These are phyloP conservation scores for Catocala nupta DNA, from an alignment of 2,888 invertebrate genomes.

Conservation along the genomic window DNA sequence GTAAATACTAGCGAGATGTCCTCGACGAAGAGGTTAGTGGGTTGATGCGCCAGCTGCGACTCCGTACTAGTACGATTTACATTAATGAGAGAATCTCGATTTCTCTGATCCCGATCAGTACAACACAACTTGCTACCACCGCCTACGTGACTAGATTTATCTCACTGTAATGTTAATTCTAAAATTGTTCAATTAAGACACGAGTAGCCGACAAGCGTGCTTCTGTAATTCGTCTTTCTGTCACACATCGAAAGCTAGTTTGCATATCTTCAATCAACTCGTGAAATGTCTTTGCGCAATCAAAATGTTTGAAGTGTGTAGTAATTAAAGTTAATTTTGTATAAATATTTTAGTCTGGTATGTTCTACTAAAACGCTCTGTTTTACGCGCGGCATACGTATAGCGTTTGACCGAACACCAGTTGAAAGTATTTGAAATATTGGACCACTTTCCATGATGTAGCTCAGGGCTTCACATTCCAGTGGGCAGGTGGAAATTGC, in stretches of 20 bases:
- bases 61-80: constrained; percentile 68
- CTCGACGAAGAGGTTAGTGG: constrained; percentile 76
- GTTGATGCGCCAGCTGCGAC: constrained; percentile 69
- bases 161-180: constrained; percentile 59
- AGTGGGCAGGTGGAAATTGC: constrained; percentile 72
- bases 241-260: constrained; percentile 46
- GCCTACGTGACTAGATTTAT: constrained; percentile 67
- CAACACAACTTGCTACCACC: constrained; percentile 65
- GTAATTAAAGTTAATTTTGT: constrained; percentile 17
- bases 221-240: constrained; percentile 54
- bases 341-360: constrained; percentile 8
- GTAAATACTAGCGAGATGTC: constrained; percentile 55
- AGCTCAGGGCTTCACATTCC: constrained; percentile 69
- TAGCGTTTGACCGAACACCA: constrained; percentile 35
- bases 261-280: constrained; percentile 52
- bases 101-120: constrained; percentile 74
- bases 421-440: constrained; percentile 70
- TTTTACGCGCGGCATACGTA: constrained; percentile 11
- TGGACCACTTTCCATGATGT: constrained; percentile 74
- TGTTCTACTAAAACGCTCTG: constrained; percentile 4
- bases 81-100: constrained; percentile 80
- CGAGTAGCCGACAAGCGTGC: constrained; percentile 56
- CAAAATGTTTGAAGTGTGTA: constrained; percentile 22
- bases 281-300: constrained; percentile 24
- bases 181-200: constrained; percentile 68